A percentile compares a stretch with the other conserved stretches of the same genome.
These are phyloP conservation scores for Neosilurus hyrtlii DNA, from an alignment of 2,797 vertebrate species.

Conservation along the genomic window DNA sequence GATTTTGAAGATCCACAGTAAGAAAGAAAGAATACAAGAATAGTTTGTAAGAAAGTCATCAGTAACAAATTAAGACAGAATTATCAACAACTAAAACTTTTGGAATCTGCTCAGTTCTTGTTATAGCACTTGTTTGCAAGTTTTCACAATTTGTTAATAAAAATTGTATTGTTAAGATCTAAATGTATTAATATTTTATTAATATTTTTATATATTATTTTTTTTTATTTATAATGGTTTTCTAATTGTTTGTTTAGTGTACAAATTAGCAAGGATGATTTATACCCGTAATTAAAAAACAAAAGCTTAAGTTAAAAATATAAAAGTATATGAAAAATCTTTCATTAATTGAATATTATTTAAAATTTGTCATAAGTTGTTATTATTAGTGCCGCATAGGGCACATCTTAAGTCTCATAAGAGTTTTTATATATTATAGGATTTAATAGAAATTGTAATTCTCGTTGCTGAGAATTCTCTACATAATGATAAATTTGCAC, in stretches of 20 bases:
- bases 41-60: slow-evolving; percentile 28
- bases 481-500: background rate
- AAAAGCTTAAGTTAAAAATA: too few species aligned
- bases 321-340: background rate
- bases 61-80: slow-evolving; percentile 58
- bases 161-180: background rate
- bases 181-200: background rate
- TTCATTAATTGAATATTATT: background rate
- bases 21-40: slow-evolving; percentile 46
- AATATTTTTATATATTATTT: too few species aligned
- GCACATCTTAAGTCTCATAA: background rate
- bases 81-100: background rate
- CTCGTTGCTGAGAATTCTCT: background rate
- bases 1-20: slow-evolving; percentile 67
- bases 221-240: background rate
- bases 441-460: background rate
- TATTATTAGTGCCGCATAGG: background rate
- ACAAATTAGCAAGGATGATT: too few species aligned
- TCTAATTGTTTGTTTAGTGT: too few species aligned
- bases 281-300: background rate
- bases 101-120: slow-evolving; percentile 52
- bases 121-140: slow-evolving; percentile 40
- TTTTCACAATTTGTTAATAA: slow-evolving; percentile 49
- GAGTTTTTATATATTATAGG: background rate
- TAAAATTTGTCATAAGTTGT: background rate